These are phyloP conservation scores for Illadopsis cleaveri DNA, from an alignment of 2,113 vertebrate species.

Conservation along the genomic window DNA sequence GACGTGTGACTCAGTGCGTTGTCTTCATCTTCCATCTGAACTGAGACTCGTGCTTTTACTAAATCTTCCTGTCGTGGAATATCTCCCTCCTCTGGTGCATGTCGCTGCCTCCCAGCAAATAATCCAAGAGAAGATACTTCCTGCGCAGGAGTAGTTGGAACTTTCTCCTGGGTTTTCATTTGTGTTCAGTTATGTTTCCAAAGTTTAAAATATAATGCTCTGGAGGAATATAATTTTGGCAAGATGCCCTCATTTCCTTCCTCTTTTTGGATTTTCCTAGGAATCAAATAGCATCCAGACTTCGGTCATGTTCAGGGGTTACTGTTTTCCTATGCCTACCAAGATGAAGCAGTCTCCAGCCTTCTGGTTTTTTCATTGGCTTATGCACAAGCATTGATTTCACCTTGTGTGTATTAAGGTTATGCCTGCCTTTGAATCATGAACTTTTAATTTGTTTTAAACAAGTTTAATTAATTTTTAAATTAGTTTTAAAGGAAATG, in stretches of 20 bases:
- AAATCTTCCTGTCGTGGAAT: background rate
- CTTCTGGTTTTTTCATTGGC: background rate
- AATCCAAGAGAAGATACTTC: background rate
- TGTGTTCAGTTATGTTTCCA: background rate
- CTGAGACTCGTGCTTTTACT: background rate
- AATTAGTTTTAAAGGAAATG: background rate
- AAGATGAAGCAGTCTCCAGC: background rate
- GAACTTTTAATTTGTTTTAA: background rate
- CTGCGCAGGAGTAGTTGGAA: background rate
- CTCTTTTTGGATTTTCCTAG: background rate
- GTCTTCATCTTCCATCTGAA: background rate
- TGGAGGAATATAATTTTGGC: background rate
- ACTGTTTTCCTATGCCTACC: background rate
- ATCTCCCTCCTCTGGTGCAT: background rate
- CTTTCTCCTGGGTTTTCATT: background rate
- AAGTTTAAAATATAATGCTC: background rate
- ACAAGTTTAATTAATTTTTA: background rate
- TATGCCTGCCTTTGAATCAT: background rate
- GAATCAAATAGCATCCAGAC: background rate
- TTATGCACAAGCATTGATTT: background rate
- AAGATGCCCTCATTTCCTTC: background rate
- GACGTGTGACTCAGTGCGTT: rapidly evolving
- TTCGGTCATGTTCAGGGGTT: background rate
- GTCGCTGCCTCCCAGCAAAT: background rate
- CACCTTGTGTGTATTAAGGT: background rate